Conservation (phyloP, 2,113 vertebrate genomes). For the Alligator mississippiensis region DNA sequence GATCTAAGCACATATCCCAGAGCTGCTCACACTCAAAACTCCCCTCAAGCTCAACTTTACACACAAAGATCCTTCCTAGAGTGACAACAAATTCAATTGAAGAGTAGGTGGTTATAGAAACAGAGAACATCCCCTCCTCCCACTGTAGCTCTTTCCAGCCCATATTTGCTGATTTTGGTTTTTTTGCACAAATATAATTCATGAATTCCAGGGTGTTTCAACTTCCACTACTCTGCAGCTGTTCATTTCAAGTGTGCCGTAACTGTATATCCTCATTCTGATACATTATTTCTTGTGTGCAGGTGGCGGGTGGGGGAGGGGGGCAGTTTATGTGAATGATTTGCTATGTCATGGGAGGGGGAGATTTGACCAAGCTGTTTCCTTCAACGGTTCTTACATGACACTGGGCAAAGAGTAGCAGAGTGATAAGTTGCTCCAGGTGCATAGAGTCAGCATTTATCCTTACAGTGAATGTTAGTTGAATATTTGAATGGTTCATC, state of each 20-base stretch:
- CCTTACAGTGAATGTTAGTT: not conserved
- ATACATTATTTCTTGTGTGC: too few species aligned
- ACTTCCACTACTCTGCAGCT: too few species aligned
- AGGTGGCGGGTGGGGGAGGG: too few species aligned
- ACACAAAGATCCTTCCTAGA: not conserved
- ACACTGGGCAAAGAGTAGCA: not conserved
- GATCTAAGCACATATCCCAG: not conserved
- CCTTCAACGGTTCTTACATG: not conserved
- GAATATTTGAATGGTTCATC: not conserved
- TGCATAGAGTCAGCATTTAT: too few species aligned
- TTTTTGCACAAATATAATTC: not conserved
- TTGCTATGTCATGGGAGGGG: not conserved
- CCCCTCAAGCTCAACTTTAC: not conserved
- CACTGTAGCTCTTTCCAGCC: not conserved
- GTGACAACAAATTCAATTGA: not conserved
- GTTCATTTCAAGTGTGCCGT: too few species aligned
- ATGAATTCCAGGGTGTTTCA: not conserved
- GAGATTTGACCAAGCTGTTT: not conserved
- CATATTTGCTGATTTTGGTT: not conserved
- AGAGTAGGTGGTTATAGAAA: not conserved
- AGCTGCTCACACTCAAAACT: not conserved
- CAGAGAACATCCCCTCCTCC: not conserved
- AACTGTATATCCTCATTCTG: too few species aligned
- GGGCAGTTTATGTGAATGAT: not conserved
- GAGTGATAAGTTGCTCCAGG: not conserved